Evolutionary conservation across 2,113 vertebrate genomes (phyloP), one percentile per base, ranked within the genome.

Genomic region (Raphicerus campestris): DNA sequence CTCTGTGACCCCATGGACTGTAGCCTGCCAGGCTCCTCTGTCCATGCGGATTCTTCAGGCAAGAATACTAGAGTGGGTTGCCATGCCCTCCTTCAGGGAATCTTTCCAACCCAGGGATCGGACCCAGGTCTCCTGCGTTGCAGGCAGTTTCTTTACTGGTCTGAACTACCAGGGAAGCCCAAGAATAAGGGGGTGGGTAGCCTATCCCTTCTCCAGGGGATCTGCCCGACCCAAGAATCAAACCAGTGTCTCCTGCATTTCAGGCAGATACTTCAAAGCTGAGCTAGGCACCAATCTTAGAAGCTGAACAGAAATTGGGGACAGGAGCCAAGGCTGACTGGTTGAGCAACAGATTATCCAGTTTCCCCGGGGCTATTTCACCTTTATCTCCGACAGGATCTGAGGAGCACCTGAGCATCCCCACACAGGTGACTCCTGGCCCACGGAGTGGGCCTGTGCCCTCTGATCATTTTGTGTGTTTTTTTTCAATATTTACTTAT

Each of bases 371-470:
- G 32, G 39, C 28, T 55, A 63, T 39, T 55, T 39, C 60, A 49
- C 53, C 51, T 60, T 47, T 42, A 35, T 61, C 22, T 61, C 58
- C 0, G 5, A 30, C 5, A 6, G 7, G 8, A n/a, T 61, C 30
- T 39, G 6, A 20, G 10, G 0, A 39, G 73, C 19, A 2, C 24
- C 19, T 5, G 24, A 26, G 28, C 19, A 66, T 45, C 51, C 80
- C n/a, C 28, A 55, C 2, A 1, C 45, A 3, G 3, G 10, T 77
- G 63, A 84, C 63, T 35, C 16, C 39, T 9, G 10, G 4, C 66
- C 32, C 24, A 10, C 10, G 14, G 49, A 0, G 1, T 6, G 39
- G 5, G 32, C 42, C 39, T 39, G 14, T 26, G 5, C 2, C 60
- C 20, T 73, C 63, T 22, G 22, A 19, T 39, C 17, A n/a, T 11